phyloP scores from a whole-genome alignment of 2,113 vertebrate genomes.

The Melanotaenia duboulayi region DNA sequence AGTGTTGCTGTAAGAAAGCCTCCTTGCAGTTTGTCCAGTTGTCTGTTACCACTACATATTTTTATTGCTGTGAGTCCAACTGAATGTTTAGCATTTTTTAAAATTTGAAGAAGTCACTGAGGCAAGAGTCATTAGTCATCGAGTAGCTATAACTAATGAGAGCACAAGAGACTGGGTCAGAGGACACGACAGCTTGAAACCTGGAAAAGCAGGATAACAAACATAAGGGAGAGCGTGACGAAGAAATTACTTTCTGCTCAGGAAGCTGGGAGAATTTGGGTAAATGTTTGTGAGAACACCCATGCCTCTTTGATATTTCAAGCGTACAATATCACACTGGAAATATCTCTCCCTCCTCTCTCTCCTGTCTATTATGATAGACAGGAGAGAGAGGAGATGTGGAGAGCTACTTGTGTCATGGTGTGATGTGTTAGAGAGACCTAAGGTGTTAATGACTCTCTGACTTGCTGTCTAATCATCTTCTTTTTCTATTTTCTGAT shows the following conservation, averaged over 20 bases:
- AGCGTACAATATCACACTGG: too few species aligned
- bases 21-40: slow-evolving; percentile 29
- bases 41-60: slow-evolving; percentile 14
- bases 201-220: not conserved
- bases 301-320: not conserved
- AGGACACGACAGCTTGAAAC: not conserved
- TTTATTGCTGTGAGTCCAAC: not conserved
- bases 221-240: not conserved
- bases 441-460: too few species aligned
- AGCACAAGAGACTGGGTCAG: not conserved
- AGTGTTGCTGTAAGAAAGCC: slow-evolving; percentile 13
- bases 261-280: not conserved
- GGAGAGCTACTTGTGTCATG: too few species aligned
- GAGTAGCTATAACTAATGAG: not conserved
- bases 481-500: too few species aligned
- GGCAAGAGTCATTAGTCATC: not conserved
- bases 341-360: too few species aligned
- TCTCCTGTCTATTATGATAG: too few species aligned
- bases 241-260: not conserved
- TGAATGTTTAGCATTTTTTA: too few species aligned
- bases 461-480: too few species aligned
- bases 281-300: not conserved
- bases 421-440: too few species aligned
- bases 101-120: too few species aligned
- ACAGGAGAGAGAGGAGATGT: too few species aligned